These are phyloP conservation scores for Pterocles orientalis DNA, from an alignment of 2,113 vertebrate genomes.

Conservation along the genomic window DNA sequence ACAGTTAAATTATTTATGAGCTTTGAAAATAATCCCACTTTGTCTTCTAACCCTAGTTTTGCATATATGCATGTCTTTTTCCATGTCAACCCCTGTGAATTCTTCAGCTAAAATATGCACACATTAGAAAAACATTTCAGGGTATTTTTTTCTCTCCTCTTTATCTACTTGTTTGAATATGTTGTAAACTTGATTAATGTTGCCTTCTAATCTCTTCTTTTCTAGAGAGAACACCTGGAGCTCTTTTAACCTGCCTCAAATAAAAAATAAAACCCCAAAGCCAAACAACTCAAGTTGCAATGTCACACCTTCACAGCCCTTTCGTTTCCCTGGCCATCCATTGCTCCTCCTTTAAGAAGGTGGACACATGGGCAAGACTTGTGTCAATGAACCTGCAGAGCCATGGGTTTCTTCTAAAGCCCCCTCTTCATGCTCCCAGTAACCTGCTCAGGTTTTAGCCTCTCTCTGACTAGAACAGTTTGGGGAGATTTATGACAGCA, in stretches of 20 bases:
- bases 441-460: background rate
- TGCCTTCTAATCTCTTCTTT: slow-evolving; percentile 70
- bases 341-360: background rate
- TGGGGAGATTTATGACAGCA: slow-evolving; percentile 52
- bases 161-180: slow-evolving; percentile 70
- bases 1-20: slow-evolving; percentile 58
- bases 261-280: slow-evolving; percentile 9
- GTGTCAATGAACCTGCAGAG: background rate
- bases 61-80: slow-evolving; percentile 23
- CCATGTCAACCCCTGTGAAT: slow-evolving; percentile 4
- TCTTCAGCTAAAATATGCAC: slow-evolving; percentile 50
- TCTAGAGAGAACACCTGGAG: slow-evolving; percentile 70
- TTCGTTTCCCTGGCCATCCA: background rate
- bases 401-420: background rate
- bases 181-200: slow-evolving; percentile 72
- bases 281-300: slow-evolving; percentile 3
- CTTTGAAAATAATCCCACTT: slow-evolving; percentile 51
- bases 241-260: slow-evolving; percentile 55
- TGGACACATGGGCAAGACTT: background rate
- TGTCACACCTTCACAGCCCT: background rate
- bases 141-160: slow-evolving; percentile 20
- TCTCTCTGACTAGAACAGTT: slow-evolving; percentile 16
- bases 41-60: slow-evolving; percentile 59
- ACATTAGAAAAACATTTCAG: slow-evolving; percentile 61
- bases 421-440: background rate